Evolutionary conservation across 2,797 vertebrate species (phyloP), one percentile per base, ranked within the genome.

Genomic region (Coranthus polyacanthus): DNA sequence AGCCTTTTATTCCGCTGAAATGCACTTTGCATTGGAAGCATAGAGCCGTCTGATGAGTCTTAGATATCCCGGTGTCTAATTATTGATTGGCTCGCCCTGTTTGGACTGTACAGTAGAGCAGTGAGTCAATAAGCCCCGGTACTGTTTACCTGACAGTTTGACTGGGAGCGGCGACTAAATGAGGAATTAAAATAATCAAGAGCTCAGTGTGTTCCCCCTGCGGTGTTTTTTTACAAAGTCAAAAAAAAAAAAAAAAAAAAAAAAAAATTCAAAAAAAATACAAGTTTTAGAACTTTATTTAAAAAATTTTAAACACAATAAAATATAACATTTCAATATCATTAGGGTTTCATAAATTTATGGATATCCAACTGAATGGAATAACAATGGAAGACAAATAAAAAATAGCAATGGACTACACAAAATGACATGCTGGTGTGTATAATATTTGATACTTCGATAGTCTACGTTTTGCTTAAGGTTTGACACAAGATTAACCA

Each of bases 291-390:
- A 92, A 93, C 92, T 95, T 95, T 95, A 95, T 95, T 95, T 95
- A 95, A 94, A 95, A 95, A 95, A 95, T 94, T 93, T 93, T 93
- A 85, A 94, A 95, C 94, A 94, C 94, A 94, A 93, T 94, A 95
- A 95, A 95, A 95, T 95, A 95, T 92, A 95, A 94, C 94, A 95
- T 94, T 95, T 95, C 91, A 83, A 92, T 94, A 94, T 94, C 87
- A 91, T 93, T 91, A 90, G 86, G 87, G 92, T 90, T 93, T 93
- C 84, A 83, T 93, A 88, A 92, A 86, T 94, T 89, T 93, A 92
- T 91, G 89, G 87, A 89, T 90, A 87, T 91, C 86, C 88, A 92
- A 92, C 84, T 75, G 82, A 92, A 88, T 80, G 78, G 85, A 91
- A 85, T 89, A 93, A 93, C 85, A 89, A 90, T 87, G 89, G 78